phyloP scores from a whole-genome alignment of 2,113 vertebrate genomes.

The Perccottus glenii region DNA sequence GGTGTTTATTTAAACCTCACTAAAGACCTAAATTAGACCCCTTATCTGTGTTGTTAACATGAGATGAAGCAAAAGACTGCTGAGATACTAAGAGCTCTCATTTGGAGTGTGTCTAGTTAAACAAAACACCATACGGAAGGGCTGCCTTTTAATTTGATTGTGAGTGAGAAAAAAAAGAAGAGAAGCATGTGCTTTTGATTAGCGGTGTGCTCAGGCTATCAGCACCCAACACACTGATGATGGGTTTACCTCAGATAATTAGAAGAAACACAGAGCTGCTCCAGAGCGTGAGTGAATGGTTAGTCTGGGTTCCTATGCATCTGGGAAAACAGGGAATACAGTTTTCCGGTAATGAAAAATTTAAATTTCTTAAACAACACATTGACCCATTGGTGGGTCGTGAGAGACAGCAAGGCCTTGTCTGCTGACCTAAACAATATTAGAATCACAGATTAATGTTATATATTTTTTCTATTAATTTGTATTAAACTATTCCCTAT shows the following conservation, averaged over 20 bases:
- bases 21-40: conserved; percentile 46
- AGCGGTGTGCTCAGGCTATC: conserved; percentile 40
- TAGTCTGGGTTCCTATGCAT: conserved; percentile 6
- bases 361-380: too few relatives aligned
- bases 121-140: conserved; percentile 42
- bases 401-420: too few relatives aligned
- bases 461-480: too few relatives aligned
- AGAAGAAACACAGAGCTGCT: conserved; percentile 62
- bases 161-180: conserved; percentile 34
- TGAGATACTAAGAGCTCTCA: conserved; percentile 5
- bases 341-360: too few relatives aligned
- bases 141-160: conserved; percentile 19
- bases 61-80: conserved; percentile 5
- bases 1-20: conserved; percentile 54
- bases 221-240: conserved; percentile 34
- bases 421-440: too few relatives aligned
- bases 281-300: conserved; percentile 60
- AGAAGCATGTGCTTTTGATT: conserved; percentile 69
- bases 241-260: conserved; percentile 48
- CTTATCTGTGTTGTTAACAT: conserved; percentile 36
- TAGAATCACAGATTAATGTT: too few relatives aligned
- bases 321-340: too few relatives aligned
- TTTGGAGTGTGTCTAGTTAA: conserved; percentile 21
- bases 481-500: too few relatives aligned
- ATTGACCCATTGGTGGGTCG: too few relatives aligned